Percentiles rank a stretch among this genome's conserved stretches.
phyloP scores from a whole-genome alignment of 2,888 invertebrate species.

The Anodontia alba region DNA sequence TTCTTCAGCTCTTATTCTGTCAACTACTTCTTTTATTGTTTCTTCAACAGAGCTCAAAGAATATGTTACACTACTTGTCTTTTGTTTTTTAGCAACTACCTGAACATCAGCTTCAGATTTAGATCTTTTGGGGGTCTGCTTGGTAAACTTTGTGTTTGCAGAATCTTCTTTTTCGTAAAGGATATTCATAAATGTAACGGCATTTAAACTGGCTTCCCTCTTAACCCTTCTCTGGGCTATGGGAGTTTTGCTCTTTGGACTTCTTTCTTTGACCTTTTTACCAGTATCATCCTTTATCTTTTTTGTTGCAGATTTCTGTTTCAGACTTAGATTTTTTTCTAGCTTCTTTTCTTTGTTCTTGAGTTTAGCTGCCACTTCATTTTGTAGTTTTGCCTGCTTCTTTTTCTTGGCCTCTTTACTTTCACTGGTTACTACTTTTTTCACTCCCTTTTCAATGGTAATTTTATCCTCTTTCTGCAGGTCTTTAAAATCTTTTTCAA shows the following conservation, averaged over 20 bases:
- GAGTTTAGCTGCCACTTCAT: not conserved
- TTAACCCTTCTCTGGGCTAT: conserved; percentile 62
- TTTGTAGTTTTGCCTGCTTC: not conserved
- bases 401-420: not conserved
- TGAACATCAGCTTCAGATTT: conserved; percentile 59
- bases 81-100: conserved; percentile 3
- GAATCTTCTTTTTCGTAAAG: conserved; percentile 68
- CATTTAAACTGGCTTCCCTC: conserved; percentile 80
- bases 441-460: conserved; percentile 20
- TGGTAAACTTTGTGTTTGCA: conserved; percentile 50
- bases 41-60: not conserved
- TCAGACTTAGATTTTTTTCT: not conserved
- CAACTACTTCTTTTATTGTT: conserved; percentile 1
- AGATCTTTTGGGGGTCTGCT: conserved; percentile 47
- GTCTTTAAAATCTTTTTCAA: not conserved
- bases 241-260: conserved; percentile 21
- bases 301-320: not conserved
- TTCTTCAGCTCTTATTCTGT: not conserved
- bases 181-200: conserved; percentile 75
- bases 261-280: conserved; percentile 33
- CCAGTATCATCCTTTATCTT: not conserved
- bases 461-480: not conserved
- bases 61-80: not conserved
- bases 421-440: conserved; percentile 1
- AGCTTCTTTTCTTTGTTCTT: not conserved